Evolutionary conservation across 1,140 invertebrate genomes (phyloP).

Genomic region (Lasioglossum baleicum): DNA sequence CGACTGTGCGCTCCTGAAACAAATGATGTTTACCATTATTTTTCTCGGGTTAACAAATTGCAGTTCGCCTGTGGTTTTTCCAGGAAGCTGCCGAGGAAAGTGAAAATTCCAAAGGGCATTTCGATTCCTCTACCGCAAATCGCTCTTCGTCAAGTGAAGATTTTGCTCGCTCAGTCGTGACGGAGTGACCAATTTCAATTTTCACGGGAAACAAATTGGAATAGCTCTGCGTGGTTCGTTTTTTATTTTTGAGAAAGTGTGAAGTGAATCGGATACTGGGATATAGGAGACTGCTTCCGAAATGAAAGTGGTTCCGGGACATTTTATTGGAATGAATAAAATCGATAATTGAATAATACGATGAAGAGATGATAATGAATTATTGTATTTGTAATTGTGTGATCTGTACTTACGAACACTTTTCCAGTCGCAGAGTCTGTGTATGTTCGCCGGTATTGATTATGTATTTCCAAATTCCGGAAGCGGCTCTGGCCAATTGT

Average conservation of each 20-base stretch:
- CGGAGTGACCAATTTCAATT: neutral
- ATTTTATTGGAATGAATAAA: neutral
- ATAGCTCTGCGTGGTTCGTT: neutral
- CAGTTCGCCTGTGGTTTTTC: no score
- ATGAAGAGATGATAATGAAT: no score
- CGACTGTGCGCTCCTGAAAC: conserved; percentile 85
- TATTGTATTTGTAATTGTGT: neutral
- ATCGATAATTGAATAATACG: no score
- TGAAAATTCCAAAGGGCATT: neutral
- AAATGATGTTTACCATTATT: neutral
- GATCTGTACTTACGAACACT: conserved; percentile 85
- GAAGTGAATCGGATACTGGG: neutral
- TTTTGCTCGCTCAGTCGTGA: conserved; percentile 4
- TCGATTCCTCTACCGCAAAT: neutral
- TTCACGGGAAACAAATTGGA: neutral
- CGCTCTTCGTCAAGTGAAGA: neutral
- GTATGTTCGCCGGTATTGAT: conserved; percentile 93
- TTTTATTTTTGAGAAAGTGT: neutral
- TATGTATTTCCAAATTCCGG: conserved; percentile 92
- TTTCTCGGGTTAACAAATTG: neutral
- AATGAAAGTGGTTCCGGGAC: neutral
- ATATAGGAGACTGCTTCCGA: neutral
- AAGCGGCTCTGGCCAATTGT: conserved; percentile 89
- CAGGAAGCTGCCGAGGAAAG: neutral
- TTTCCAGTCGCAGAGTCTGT: conserved; percentile 90